phyloP scores from a whole-genome alignment of 2,888 invertebrate genomes.

The Calameuta idolon region DNA sequence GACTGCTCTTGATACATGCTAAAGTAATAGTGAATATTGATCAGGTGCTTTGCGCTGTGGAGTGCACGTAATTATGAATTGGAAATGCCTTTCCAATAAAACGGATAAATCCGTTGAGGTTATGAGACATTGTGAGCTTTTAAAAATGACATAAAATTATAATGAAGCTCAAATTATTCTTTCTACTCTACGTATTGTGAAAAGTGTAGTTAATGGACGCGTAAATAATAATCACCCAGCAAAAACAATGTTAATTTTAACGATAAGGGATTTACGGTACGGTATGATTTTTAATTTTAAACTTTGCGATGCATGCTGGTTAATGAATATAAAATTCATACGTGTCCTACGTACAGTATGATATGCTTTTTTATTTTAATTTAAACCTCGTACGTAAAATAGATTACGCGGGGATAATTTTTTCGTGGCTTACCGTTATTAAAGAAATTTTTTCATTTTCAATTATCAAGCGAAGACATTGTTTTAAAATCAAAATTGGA shows the following conservation, averaged over 20 bases:
- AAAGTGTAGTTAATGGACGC: background rate
- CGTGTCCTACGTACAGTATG: no score
- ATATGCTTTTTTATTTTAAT: no score
- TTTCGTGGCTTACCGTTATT: background rate
- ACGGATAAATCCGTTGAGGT: background rate
- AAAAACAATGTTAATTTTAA: slow-evolving; percentile 8
- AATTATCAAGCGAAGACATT: background rate
- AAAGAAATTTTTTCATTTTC: background rate
- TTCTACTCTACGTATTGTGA: background rate
- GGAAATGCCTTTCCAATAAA: background rate
- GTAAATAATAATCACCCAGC: background rate
- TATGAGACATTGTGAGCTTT: background rate
- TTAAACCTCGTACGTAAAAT: no score
- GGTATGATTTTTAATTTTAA: no score
- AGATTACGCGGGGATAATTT: no score
- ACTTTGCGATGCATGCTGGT: no score
- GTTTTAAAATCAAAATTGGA: background rate
- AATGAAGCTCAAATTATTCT: background rate
- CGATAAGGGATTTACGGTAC: no score
- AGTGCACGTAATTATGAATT: slow-evolving; percentile 3
- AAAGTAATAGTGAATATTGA: slow-evolving; percentile 50
- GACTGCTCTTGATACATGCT: slow-evolving; percentile 47
- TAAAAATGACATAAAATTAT: no score
- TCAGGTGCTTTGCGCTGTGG: slow-evolving; percentile 40
- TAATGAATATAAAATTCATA: no score